Conservation (phyloP, 2,113 vertebrate genomes). For the Phoenicopterus ruber region DNA sequence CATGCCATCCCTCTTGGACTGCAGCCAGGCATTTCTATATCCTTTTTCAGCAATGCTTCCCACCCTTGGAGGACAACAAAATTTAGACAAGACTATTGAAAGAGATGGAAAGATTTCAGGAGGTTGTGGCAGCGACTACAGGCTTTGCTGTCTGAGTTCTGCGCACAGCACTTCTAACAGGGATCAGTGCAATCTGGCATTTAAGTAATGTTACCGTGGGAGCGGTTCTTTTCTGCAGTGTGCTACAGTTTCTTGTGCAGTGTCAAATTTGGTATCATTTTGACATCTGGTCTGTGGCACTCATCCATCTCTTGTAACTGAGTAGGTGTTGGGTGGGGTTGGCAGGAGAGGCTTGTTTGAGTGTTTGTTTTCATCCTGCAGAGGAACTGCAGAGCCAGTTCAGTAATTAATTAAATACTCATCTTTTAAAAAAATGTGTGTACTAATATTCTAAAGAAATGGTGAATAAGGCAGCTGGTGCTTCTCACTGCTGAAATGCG, state of each 20-base stretch:
- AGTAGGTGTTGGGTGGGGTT: constrained; percentile 48
- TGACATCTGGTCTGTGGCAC: constrained; percentile 40
- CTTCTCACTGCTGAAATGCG: background rate
- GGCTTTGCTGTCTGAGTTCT: background rate
- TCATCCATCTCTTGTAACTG: constrained; percentile 36
- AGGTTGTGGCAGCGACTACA: background rate
- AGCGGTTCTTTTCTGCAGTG: background rate
- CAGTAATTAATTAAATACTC: background rate
- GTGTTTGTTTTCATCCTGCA: constrained; percentile 35
- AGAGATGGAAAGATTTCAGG: background rate
- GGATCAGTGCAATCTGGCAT: background rate
- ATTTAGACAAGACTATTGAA: background rate
- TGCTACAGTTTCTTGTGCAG: background rate
- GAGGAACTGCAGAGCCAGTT: background rate
- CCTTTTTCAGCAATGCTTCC: background rate
- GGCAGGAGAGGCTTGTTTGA: constrained; percentile 21
- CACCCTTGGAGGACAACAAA: background rate
- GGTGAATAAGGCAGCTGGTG: background rate
- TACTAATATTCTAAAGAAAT: background rate
- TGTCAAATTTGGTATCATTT: constrained; percentile 27
- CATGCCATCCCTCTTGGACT: background rate
- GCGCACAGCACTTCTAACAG: background rate
- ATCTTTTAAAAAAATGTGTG: background rate
- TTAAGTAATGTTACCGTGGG: background rate
- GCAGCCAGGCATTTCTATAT: background rate